A percentile compares a stretch with the other conserved stretches of the same genome.
These are phyloP conservation scores for Phthorimaea operculella DNA, from an alignment of 1,140 invertebrate species.

Conservation along the genomic window DNA sequence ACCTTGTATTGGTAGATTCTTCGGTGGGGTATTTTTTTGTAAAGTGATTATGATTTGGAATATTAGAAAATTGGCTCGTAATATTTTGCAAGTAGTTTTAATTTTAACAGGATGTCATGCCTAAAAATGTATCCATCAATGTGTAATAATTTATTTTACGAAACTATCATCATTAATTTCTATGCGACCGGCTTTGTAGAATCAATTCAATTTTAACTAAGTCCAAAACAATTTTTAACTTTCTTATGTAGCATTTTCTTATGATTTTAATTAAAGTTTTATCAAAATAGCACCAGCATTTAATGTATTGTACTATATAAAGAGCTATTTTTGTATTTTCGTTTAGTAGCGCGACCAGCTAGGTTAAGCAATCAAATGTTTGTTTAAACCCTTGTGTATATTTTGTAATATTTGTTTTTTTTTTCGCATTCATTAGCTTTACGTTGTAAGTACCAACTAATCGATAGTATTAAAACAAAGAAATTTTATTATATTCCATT, in stretches of 20 bases:
- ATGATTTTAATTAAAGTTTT: too few species aligned
- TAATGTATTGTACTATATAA: background rate
- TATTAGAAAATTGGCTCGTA: too few species aligned
- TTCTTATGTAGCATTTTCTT: background rate
- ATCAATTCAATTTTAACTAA: too few species aligned
- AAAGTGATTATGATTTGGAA: too few species aligned
- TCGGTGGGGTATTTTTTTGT: too few species aligned
- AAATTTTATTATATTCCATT: slow-evolving; percentile 35
- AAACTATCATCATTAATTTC: too few species aligned
- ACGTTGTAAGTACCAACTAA: slow-evolving; percentile 23
- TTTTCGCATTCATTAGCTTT: slow-evolving; percentile 11
- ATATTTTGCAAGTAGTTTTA: background rate
- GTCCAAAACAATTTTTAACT: background rate
- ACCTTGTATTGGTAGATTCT: too few species aligned
- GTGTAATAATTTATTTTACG: background rate
- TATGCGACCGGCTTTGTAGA: too few species aligned
- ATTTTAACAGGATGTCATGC: background rate
- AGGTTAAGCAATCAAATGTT: background rate
- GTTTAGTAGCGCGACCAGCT: slow-evolving; percentile 1
- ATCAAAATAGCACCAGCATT: background rate
- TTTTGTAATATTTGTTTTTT: slow-evolving; percentile 42
- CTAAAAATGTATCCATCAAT: background rate
- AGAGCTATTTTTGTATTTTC: slow-evolving; percentile 3
- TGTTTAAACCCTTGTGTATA: slow-evolving; percentile 23
- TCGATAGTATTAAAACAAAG: slow-evolving; percentile 21